Base-by-base conservation (phyloP, 2,888 invertebrate species). In the Epinotia nisella region DNA sequence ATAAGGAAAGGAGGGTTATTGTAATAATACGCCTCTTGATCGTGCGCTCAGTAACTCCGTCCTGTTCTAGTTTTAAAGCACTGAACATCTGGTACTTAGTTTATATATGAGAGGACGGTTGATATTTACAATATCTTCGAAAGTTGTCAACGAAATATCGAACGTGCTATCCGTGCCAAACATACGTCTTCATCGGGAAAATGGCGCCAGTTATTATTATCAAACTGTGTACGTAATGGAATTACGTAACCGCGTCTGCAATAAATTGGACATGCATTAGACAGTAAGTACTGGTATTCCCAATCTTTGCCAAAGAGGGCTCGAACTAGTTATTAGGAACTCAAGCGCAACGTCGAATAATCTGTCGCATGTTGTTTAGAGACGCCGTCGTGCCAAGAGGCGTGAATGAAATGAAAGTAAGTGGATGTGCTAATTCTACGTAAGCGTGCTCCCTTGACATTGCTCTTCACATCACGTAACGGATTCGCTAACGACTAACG, bases 381-480 rank as follows among this genome's bases (percentile, higher is more conserved):
- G 35, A 72, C 61, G 61, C 29, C 29, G 61, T 56, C 39, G 53
- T 62, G 67, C 68, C 72, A 72, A 72, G 58, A 29, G 56, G 24
- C 59, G 59, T 72, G 72, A 72, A 72, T 68, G 72, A 72, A 72
- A 72, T 68, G 72, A 72, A 72, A 72, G 72, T 61, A 68, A 67
- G 68, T 67, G 72, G 41, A 60, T 17, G 66, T 55, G 71, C 72
- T 72, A 62, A 72, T 58, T 62, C 21, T 49, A 56, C 56, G 62
- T 29, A 55, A 19, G 53, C 29, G 3, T 15, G 7, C 7, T 66
- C 60, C 65, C 71, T 71, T 72, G 72, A 72, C 72, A 62, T 68
- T 72, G 67, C n/a, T 41, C 24, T 66, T 51, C 10, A 60, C 39
- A n/a, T n/a, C n/a, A 39, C 24, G 55, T 55, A 2, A 55, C 53